Conservation (phyloP, 2,113 vertebrate genomes). For the Gymnorhina tibicen region DNA sequence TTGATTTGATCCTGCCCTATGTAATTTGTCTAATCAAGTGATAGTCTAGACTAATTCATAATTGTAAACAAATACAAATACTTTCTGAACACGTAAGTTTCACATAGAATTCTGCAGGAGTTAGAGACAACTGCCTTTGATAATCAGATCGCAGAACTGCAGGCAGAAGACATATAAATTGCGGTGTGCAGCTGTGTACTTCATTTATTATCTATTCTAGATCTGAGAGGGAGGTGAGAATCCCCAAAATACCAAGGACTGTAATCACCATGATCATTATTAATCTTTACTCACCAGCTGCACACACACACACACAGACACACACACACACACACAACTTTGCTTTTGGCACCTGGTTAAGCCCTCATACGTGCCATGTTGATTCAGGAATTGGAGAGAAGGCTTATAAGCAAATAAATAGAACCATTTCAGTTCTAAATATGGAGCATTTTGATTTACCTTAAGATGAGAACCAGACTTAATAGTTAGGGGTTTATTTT, state of each 20-base stretch:
- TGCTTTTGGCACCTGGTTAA: constrained; percentile 5
- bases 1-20: background rate
- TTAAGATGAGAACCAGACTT: background rate
- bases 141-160: constrained; percentile 18
- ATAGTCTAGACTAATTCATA: background rate
- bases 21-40: background rate
- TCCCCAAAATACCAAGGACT: constrained; percentile 42
- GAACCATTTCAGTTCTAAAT: background rate
- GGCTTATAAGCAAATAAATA: background rate
- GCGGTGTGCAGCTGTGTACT: constrained; percentile 37
- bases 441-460: background rate
- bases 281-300: constrained; percentile 52
- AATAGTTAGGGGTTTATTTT: background rate
- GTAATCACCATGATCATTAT: constrained; percentile 61
- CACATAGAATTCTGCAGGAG: background rate
- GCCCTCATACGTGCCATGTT: background rate
- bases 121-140: background rate
- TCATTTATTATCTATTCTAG: constrained; percentile 59
- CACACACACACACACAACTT: background rate
- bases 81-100: background rate
- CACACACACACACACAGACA: background rate
- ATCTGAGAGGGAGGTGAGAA: constrained; percentile 39
- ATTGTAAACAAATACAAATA: background rate
- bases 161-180: constrained; percentile 57
- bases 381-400: background rate